phyloP scores from a whole-genome alignment of 2,797 vertebrate genomes.

The Myripristis murdjan region DNA sequence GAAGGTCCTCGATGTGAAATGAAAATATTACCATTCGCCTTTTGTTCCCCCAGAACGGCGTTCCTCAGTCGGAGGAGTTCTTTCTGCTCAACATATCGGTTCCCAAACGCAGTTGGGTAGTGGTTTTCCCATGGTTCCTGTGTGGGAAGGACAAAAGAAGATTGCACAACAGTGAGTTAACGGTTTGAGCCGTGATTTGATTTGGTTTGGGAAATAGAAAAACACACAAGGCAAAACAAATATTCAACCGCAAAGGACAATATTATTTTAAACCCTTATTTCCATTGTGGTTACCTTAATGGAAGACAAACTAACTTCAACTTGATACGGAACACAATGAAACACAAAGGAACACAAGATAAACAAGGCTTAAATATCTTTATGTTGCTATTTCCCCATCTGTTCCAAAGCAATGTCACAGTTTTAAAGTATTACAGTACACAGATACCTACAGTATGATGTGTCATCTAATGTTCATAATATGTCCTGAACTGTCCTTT shows the following conservation, averaged over 20 bases:
- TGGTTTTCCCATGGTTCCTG: slow-evolving; percentile 79
- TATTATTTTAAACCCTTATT: background rate
- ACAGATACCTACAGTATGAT: too few species aligned
- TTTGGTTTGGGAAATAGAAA: background rate
- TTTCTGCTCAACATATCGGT: slow-evolving; percentile 65
- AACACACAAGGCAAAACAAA: background rate
- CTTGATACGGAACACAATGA: too few species aligned
- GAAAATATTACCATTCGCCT: slow-evolving; percentile 49
- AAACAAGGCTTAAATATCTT: too few species aligned
- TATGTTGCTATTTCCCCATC: too few species aligned
- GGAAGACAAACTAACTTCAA: background rate
- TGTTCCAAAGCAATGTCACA: too few species aligned
- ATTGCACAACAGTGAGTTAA: slow-evolving; percentile 11
- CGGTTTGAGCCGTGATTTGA: slow-evolving; percentile 6
- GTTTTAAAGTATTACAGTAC: too few species aligned
- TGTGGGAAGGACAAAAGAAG: slow-evolving; percentile 21
- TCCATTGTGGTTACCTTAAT: background rate
- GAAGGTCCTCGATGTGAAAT: slow-evolving; percentile 25
- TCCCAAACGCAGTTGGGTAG: slow-evolving; percentile 65
- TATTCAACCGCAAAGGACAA: background rate
- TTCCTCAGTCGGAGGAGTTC: slow-evolving; percentile 45
- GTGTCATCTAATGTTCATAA: too few species aligned
- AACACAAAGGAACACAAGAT: too few species aligned
- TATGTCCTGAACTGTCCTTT: too few species aligned
- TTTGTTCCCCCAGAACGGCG: slow-evolving; percentile 21